Base-by-base conservation (phyloP, 2,797 vertebrate genomes). In the Aeoliscus strigatus region DNA sequence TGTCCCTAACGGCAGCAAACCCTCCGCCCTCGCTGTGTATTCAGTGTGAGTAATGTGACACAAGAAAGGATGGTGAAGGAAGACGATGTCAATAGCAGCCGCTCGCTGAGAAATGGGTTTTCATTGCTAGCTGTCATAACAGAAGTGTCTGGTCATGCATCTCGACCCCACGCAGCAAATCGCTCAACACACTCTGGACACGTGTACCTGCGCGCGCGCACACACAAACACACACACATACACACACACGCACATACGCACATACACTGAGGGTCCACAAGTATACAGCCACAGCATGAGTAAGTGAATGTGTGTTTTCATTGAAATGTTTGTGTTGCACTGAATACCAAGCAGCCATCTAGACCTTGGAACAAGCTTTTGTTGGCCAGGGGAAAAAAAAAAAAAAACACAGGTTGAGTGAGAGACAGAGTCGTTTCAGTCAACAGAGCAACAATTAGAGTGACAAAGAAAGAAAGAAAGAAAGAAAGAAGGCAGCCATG, bases 111-210 rank as follows among this genome's bases (percentile, higher is more conserved):
- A 71, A 77, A 64, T 64, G 64, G 5, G 77, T 80, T 77, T 78
- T 75, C 73, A 78, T 73, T 50, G 66, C 70, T 40, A 2, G 69
- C 51, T 75, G 77, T 77, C 77, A 75, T 68, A 75, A 73, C 66
- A 50, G 27, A 56, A 75, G 47, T 43, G 60, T 67, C 51, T 43
- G 70, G 51, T 53, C 66, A 61, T 80, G 61, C 39, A 70, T 80
- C 73, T 77, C 63, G 60, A 66, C 59, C 59, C 46, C 47, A 49
- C 35, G 17, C n/a, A 33, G 47, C 41, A 36, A 49, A 76, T 76
- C 72, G 62, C 23, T 65, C 59, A 45, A 23, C 16, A 9, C 36
- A 39, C 49, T 51, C 56, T 52, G 48, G 60, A 75, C 59, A 57
- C 43, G 35, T 16, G 11, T 51, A 42, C 39, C 33, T 10, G 9